Evolutionary conservation across 2,113 vertebrate species (phyloP).

Genomic region (Coracopsis vasa): DNA sequence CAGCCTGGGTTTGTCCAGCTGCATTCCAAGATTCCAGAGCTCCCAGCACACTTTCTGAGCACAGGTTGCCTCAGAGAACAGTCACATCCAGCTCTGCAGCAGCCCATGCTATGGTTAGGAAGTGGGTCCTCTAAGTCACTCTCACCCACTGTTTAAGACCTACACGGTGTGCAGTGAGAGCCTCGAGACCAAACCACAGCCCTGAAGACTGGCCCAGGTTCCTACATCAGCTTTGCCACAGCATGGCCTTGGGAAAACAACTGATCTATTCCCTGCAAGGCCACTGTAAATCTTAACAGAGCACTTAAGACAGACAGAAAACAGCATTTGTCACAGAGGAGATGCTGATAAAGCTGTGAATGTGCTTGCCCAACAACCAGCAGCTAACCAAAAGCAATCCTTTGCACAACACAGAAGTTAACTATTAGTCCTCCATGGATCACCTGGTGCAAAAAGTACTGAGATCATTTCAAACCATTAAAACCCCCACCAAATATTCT

Average conservation of each 20-base stretch:
- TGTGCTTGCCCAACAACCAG: not conserved
- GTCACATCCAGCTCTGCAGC: not conserved
- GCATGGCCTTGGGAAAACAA: not conserved
- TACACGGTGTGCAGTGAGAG: rapidly evolving
- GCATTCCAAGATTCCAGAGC: not conserved
- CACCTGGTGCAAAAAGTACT: not conserved
- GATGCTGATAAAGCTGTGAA: not conserved
- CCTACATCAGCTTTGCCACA: not conserved
- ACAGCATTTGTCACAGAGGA: not conserved
- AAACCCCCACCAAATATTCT: not conserved
- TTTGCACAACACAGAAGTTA: not conserved
- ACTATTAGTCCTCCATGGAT: not conserved
- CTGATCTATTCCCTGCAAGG: not conserved
- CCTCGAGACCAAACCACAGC: not conserved
- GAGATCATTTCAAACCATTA: not conserved
- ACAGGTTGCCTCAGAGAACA: not conserved
- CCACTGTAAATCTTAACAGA: not conserved
- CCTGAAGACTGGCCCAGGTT: not conserved
- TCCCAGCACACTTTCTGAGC: not conserved
- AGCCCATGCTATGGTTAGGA: not conserved
- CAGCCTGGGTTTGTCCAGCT: not conserved
- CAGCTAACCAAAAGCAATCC: not conserved
- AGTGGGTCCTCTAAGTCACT: not conserved
- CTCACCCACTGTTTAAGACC: not conserved
- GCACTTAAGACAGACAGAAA: not conserved